Conservation (phyloP, 2,888 invertebrate species). For the Pediacus dermestoides region DNA sequence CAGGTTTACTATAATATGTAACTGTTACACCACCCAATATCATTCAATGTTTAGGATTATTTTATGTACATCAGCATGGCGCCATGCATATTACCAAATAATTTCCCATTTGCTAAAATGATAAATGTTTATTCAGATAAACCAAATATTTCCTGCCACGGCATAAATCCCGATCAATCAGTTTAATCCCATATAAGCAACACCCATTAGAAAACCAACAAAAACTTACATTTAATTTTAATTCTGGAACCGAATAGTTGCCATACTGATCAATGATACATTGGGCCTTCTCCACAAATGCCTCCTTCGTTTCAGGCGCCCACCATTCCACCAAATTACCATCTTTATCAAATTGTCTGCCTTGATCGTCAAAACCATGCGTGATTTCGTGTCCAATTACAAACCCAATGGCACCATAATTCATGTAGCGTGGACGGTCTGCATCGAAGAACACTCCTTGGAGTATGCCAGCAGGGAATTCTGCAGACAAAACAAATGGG, state of each 20-base stretch:
- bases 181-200: too few relatives aligned
- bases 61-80: too few relatives aligned
- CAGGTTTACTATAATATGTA: too few relatives aligned
- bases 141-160: too few relatives aligned
- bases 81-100: too few relatives aligned
- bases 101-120: too few relatives aligned
- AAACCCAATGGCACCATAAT: conserved; percentile 87
- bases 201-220: too few relatives aligned
- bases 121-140: too few relatives aligned
- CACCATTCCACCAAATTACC: conserved; percentile 95
- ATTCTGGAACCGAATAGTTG: conserved; percentile 79
- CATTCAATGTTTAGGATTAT: too few relatives aligned
- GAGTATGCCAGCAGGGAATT: conserved; percentile 90
- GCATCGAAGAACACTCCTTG: conserved; percentile 90
- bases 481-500: conserved; percentile 51
- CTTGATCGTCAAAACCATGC: conserved; percentile 86
- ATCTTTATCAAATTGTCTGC: conserved; percentile 86
- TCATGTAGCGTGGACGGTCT: conserved; percentile 85
- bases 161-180: too few relatives aligned
- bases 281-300: conserved; percentile 78
- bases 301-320: conserved; percentile 76
- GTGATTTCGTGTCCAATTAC: conserved; percentile 92
- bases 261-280: conserved; percentile 94
- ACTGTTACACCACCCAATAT: too few relatives aligned
- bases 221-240: conserved; percentile 65